Evolutionary conservation across 1,140 invertebrate species (phyloP), one percentile per base, ranked within the genome.

Genomic region (Heliothis virescens): DNA sequence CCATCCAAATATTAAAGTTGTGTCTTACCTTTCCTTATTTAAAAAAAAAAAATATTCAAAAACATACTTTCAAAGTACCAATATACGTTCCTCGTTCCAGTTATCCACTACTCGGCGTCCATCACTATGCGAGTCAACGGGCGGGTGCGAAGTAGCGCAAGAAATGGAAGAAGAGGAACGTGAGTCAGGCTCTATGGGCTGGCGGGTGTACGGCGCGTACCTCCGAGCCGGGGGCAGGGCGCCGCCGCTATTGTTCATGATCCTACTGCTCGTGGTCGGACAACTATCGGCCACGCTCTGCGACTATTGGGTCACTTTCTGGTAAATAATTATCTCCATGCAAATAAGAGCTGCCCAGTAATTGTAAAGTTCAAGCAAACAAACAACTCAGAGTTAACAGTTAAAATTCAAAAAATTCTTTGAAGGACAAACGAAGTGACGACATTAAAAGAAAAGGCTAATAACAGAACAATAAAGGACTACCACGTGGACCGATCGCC

Each of bases 281-380:
- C 95, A 95, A 83, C 81, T 95, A 0, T 93, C 94, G 0, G 93
- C 94, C 2, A 95, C 94, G 9, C 86, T 94, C 3, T 94, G 92
- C 59, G 95, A 95, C 80, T 95, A 95, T 60, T 95, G 95, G 95
- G 94, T 95, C 16, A 95, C 95, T 3, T 94, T 93, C 82, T 95
- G 95, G 95, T 95, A 86, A 83, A n/a, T 34, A 26, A 67, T 29
- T 47, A 57, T 13, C 47, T 7, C 21, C 21, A 26, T 1, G 21
- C 2, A 26, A 26, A 26, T 26, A 1, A 26, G 21, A 26, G 21
- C 21, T 26, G 21, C 21, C 1, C 21, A 26, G 21, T 26, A 1
- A 26, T 26, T 26, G 21, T n/a, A n/a, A n/a, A n/a, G n/a, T 26
- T 26, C 21, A 26, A 26, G 21, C 21, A 1, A 26, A 26, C 21